Percentiles rank a stretch among this genome's conserved stretches.
Conservation (phyloP, 2,888 invertebrate species). For the Dione juno region DNA sequence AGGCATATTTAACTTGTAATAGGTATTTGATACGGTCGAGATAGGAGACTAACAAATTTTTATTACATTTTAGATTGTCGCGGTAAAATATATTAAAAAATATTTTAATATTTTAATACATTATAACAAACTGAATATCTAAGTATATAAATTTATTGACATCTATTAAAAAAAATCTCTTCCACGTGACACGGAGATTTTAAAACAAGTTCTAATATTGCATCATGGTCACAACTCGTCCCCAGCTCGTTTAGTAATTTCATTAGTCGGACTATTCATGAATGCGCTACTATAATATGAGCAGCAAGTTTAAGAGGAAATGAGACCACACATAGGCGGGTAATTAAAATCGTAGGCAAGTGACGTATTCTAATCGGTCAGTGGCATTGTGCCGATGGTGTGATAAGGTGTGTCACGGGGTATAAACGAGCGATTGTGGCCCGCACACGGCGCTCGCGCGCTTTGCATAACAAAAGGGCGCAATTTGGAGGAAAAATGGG, state of each 20-base stretch:
- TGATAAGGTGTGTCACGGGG: conserved; percentile 77
- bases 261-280: conserved; percentile 22
- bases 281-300: conserved; percentile 8
- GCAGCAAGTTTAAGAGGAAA: conserved; percentile 35
- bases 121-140: conserved; percentile 6
- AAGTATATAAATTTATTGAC: not conserved
- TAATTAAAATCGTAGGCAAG: conserved; percentile 50
- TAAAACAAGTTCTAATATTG: conserved; percentile 29
- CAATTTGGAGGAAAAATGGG: conserved; percentile 83
- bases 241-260: conserved; percentile 28
- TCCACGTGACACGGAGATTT: conserved; percentile 13
- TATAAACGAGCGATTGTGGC: conserved; percentile 73
- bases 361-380: conserved; percentile 82
- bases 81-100: not conserved
- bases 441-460: conserved; percentile 81
- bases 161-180: conserved; percentile 1
- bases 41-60: conserved; percentile 20
- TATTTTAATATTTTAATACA: conserved; percentile 14
- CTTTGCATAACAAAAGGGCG: conserved; percentile 82
- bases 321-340: conserved; percentile 38
- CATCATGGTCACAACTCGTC: conserved; percentile 28
- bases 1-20: not conserved
- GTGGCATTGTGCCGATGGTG: conserved; percentile 72
- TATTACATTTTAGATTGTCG: conserved; percentile 3
- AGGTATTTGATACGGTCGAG: conserved; percentile 14